Base-by-base conservation (phyloP, 2,113 vertebrate genomes). In the Scartelaos histophorus region DNA sequence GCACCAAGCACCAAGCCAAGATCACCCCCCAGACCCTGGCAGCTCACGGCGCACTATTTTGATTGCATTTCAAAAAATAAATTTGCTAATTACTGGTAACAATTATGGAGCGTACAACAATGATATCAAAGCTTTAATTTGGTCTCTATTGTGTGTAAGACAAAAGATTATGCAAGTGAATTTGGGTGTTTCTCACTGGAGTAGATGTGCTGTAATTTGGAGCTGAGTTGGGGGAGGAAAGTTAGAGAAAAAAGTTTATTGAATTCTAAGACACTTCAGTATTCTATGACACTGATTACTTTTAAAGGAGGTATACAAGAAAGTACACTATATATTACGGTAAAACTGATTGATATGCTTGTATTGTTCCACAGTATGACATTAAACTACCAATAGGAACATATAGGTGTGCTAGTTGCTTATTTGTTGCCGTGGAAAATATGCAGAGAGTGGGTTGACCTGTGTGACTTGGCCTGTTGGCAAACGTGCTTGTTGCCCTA, bases 31-130 rank as follows among this genome's bases (percentile, higher is more conserved):
- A 29, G 35, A 66, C 60, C 66, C 62, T 66, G 67, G 56, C 56
- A 71, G 45, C 17, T 71, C 29, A 13, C 22, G 3, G 49, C 29
- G 69, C 57, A 9, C 64, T 72, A 49, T 82, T 84, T 79, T 54
- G 58, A 78, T 73, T 76, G 64, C 46, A 5, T 25, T 43, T 61
- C 43, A 66, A 61, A 60, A 61, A 61, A 61, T 25, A 60, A 12
- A 61, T 60, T 16, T 74, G 69, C 69, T 53, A 78, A 78, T 86
- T 83, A 70, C 47, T 69, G 9, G 66, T 69, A 75, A 78, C 70
- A 81, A 72, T 71, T 56, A 60, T 38, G 61, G 70, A 57, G 24
- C 46, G 56, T 76, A 13, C 38, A 64, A 70, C 62, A 25, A 47
- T 58, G 25, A 72, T 74, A 58, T 65, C 66, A 67, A 64, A 24